Conservation (phyloP, 2,113 vertebrate genomes). For the Solea solea region DNA sequence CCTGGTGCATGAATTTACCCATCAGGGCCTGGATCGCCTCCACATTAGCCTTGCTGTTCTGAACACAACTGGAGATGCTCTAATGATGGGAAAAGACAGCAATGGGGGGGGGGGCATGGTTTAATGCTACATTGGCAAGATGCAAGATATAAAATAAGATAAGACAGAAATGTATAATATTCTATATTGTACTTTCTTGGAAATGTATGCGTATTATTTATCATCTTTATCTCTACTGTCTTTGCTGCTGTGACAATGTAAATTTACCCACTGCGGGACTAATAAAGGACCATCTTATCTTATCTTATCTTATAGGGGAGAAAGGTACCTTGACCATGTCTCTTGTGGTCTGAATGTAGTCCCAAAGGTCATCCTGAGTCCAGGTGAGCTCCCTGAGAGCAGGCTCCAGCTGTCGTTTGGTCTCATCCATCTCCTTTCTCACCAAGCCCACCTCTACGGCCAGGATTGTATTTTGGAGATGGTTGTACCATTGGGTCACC, state of each 20-base stretch:
- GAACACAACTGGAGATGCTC: constrained; percentile 71
- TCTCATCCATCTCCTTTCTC: constrained; percentile 66
- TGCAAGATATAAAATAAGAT: no score
- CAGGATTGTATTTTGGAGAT: constrained; percentile 75
- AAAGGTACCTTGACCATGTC: constrained; percentile 67
- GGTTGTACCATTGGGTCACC: constrained; percentile 80
- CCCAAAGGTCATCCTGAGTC: constrained; percentile 73
- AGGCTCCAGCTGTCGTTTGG: constrained; percentile 71
- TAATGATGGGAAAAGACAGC: constrained; percentile 36
- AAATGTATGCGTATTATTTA: no score
- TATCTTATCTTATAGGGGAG: no score
- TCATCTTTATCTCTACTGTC: no score
- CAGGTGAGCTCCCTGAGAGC: constrained; percentile 76
- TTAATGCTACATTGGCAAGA: no score
- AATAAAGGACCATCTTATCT: no score
- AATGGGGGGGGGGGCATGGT: no score
- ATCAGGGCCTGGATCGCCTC: constrained; percentile 75
- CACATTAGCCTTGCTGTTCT: constrained; percentile 80
- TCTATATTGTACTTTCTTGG: no score
- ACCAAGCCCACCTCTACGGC: constrained; percentile 73
- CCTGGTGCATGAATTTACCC: constrained; percentile 65
- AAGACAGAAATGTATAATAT: no score
- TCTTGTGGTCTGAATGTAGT: constrained; percentile 75
- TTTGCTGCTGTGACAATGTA: no score
- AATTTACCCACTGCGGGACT: no score